Evolutionary conservation across 2,888 invertebrate species (phyloP).

Genomic region (Gortyna flavago): DNA sequence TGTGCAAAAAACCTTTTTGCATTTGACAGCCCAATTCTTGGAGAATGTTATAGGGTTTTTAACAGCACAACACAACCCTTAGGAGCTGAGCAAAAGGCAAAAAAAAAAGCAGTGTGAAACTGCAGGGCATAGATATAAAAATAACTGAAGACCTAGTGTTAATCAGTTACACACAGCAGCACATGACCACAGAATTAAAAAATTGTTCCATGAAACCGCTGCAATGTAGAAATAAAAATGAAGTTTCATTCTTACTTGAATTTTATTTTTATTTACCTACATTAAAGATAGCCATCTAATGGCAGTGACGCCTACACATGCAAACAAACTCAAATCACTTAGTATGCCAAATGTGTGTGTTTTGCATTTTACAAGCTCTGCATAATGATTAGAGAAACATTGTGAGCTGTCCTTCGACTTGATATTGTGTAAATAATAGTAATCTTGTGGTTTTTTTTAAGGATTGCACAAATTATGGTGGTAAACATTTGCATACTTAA

Average conservation of each 20-base stretch:
- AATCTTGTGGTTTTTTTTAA: constrained; percentile 21
- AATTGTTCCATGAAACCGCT: neutral
- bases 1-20: neutral
- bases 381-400: constrained; percentile 61
- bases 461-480: constrained; percentile 20
- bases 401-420: constrained; percentile 61
- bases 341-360: constrained; percentile 67
- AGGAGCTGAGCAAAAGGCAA: neutral
- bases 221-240: neutral
- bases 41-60: neutral
- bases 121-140: neutral
- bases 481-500: constrained; percentile 25
- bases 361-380: constrained; percentile 68
- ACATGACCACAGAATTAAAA: neutral
- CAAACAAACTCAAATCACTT: constrained; percentile 50
- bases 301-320: constrained; percentile 52
- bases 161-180: neutral
- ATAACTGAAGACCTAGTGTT: neutral
- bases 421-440: constrained; percentile 42
- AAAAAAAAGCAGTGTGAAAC: neutral
- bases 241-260: neutral
- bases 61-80: neutral
- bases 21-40: neutral
- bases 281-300: constrained; percentile 49
- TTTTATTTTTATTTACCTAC: constrained; percentile 11